Conservation (phyloP, 2,888 invertebrate genomes). For the Conomelus anceps region DNA sequence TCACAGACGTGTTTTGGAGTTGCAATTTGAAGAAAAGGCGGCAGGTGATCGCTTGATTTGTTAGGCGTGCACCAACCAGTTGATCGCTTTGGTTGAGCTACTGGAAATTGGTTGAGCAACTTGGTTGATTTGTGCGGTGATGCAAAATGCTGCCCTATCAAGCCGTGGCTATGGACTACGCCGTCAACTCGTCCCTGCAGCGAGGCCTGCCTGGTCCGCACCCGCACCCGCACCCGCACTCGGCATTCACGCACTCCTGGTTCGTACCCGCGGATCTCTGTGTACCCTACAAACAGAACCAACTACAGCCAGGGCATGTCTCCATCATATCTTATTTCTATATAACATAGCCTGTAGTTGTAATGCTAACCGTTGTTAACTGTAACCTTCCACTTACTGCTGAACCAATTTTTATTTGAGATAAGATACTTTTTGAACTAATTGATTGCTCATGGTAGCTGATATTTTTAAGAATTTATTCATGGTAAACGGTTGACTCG, state of each 20-base stretch:
- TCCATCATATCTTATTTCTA: conserved; percentile 35
- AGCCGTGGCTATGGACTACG: conserved; percentile 66
- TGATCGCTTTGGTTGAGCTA: neutral
- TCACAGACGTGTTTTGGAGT: neutral
- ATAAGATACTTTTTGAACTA: no score
- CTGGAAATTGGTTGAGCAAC: neutral
- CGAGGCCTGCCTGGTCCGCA: conserved; percentile 45
- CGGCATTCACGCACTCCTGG: conserved; percentile 91
- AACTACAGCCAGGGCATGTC: conserved; percentile 87
- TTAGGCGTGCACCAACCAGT: neutral
- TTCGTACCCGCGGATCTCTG: conserved; percentile 90
- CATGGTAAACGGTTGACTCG: no score
- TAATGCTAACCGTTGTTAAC: neutral
- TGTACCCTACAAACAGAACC: conserved; percentile 76
- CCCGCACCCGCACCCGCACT: conserved; percentile 44
- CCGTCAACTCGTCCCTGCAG: conserved; percentile 43
- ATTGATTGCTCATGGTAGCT: no score
- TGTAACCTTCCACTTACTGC: no score
- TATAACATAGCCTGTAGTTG: conserved; percentile 18
- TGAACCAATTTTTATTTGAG: no score
- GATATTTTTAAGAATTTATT: no score
- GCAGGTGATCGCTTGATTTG: neutral
- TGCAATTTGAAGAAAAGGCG: neutral
- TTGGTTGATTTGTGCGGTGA: conserved; percentile 13
- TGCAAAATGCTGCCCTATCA: conserved; percentile 39